Evolutionary conservation across 1,140 invertebrate genomes (phyloP), one percentile per base, ranked within the genome.

Genomic region (Papilio glaucus): DNA sequence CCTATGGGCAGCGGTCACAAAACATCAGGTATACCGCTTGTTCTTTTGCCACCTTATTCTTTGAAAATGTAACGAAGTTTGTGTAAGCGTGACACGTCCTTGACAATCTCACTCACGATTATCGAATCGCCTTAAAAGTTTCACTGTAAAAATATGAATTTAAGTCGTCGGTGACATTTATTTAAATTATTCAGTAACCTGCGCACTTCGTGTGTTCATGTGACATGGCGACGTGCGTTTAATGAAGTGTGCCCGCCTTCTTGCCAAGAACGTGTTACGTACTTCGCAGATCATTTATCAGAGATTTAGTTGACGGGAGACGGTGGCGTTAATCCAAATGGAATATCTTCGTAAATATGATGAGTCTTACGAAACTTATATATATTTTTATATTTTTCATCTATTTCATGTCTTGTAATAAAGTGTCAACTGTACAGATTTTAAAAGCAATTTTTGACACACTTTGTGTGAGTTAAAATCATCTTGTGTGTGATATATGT

Each of bases 321-420:
- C 49, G 49, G 21, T 57, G 49, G 49, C 49, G 49, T 26, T 57
- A 57, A 57, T 26, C 49, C 49, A 57, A 57, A 57, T 57, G 49
- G 49, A 26, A 26, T 57, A 57, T 57, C 49, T 24, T 24, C 21
- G 18, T 57, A 57, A 26, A 57, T 57, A 26, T 57, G 49, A 57
- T 9, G 49, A 10, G 49, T 57, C 10, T 24, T 12, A 57, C 18
- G 49, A 24, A 57, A 57, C n/a, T n/a, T n/a, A n/a, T n/a, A n/a
- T 21, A 49, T 49, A 42, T n/a, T 42, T 10, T 4, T 57, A 57
- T 24, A 5, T 57, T 6, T 4, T 24, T 57, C 9, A 57, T 57
- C 24, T 21, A 49, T 24, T 57, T 9, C 1, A 53, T 21, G 2
- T 53, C 8, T 53, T 21, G 45, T 45, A 15, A 4, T 33, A 33